phyloP scores from a whole-genome alignment of 2,113 vertebrate species.

The Gallinago paraguaiae region DNA sequence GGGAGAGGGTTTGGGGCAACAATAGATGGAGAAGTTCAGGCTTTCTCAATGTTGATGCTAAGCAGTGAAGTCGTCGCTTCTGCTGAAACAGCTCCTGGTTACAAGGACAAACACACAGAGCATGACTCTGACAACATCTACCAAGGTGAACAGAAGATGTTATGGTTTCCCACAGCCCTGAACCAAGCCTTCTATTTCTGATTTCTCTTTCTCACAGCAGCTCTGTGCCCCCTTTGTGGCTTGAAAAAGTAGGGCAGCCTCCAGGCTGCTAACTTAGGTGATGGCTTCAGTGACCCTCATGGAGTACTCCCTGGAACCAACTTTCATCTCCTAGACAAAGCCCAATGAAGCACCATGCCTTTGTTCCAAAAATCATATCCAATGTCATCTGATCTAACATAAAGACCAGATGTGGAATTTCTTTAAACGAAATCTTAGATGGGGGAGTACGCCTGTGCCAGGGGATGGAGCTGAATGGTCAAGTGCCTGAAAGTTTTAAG shows the following conservation, averaged over 20 bases:
- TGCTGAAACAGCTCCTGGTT: background rate
- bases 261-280: background rate
- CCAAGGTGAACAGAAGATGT: background rate
- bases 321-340: background rate
- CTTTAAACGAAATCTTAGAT: background rate
- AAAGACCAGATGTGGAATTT: background rate
- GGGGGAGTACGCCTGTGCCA: fast-evolving
- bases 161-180: fast-evolving
- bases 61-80: background rate
- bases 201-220: background rate
- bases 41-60: background rate
- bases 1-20: background rate
- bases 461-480: background rate
- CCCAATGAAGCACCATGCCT: background rate
- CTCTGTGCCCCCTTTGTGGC: background rate
- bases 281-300: background rate
- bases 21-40: background rate
- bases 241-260: background rate
- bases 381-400: background rate
- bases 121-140: background rate
- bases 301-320: background rate
- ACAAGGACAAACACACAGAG: background rate
- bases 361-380: conserved; percentile 2
- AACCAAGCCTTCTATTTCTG: background rate
- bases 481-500: background rate